Percentiles rank a stretch among this genome's conserved stretches.
Evolutionary conservation across 2,888 invertebrate species (phyloP).

Genomic region (Fabriciana adippe): DNA sequence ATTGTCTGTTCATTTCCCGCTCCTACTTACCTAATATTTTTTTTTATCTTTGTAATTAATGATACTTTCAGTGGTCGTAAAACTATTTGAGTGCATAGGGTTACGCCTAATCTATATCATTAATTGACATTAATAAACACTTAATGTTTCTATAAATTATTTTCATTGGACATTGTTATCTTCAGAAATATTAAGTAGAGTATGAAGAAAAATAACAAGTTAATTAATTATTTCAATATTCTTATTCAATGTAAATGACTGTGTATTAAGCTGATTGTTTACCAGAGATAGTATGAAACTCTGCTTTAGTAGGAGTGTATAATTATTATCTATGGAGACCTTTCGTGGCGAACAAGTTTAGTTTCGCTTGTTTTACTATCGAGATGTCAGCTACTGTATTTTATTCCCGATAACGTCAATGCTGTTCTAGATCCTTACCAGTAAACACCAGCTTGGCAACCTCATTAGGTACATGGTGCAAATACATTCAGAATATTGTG

Average conservation of each 20-base stretch:
- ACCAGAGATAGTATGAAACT: slow-evolving; percentile 8
- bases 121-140: slow-evolving; percentile 36
- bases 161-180: slow-evolving; percentile 28
- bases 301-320: too few species aligned
- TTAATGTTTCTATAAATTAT: slow-evolving; percentile 35
- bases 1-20: slow-evolving; percentile 31
- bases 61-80: slow-evolving; percentile 21
- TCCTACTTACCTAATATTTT: slow-evolving; percentile 26
- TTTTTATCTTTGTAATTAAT: slow-evolving; percentile 26
- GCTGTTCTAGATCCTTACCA: slow-evolving; percentile 68
- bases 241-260: background rate
- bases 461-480: slow-evolving; percentile 43
- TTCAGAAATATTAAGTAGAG: slow-evolving; percentile 9
- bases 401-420: slow-evolving; percentile 56
- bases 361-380: slow-evolving; percentile 22
- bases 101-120: slow-evolving; percentile 40
- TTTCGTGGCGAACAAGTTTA: slow-evolving; percentile 23
- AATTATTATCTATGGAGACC: slow-evolving; percentile 29
- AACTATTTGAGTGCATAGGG: slow-evolving; percentile 31
- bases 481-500: slow-evolving; percentile 32
- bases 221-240: slow-evolving; percentile 13
- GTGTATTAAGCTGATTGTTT: background rate
- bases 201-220: slow-evolving; percentile 17
- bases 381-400: slow-evolving; percentile 46
- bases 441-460: slow-evolving; percentile 59